phyloP scores from a whole-genome alignment of 2,797 vertebrate genomes.

The Pipistrellus pipistrellus region DNA sequence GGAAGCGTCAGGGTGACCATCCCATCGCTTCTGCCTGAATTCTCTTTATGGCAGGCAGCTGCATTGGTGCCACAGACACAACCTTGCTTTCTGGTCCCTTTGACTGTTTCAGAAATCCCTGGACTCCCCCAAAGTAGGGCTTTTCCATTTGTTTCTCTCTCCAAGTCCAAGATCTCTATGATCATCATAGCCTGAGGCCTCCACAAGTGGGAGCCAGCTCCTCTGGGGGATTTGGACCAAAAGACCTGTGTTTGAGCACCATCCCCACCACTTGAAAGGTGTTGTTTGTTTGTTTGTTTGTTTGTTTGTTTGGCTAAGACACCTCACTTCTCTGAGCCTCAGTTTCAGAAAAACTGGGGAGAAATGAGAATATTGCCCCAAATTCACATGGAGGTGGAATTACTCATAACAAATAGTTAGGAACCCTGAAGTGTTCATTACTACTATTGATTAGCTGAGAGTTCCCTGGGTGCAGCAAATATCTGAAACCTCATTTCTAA shows the following conservation, averaged over 20 bases:
- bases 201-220: neutral
- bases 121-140: neutral
- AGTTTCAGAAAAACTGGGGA: neutral
- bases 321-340: neutral
- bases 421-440: neutral
- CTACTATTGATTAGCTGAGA: neutral
- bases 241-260: neutral
- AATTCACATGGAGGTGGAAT: neutral
- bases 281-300: too few relatives aligned
- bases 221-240: too few relatives aligned
- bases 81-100: neutral
- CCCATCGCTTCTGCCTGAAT: neutral
- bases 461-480: neutral
- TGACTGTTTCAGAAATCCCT: constrained; percentile 1
- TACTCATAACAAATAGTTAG: neutral
- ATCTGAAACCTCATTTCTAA: neutral
- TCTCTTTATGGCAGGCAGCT: neutral
- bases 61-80: neutral
- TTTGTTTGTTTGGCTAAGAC: neutral
- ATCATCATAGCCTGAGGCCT: neutral
- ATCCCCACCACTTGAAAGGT: neutral
- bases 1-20: neutral
- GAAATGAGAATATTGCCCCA: neutral
- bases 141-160: neutral
- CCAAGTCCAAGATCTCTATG: neutral